phyloP scores from a whole-genome alignment of 2,888 invertebrate species.

The Lobophora halterata region DNA sequence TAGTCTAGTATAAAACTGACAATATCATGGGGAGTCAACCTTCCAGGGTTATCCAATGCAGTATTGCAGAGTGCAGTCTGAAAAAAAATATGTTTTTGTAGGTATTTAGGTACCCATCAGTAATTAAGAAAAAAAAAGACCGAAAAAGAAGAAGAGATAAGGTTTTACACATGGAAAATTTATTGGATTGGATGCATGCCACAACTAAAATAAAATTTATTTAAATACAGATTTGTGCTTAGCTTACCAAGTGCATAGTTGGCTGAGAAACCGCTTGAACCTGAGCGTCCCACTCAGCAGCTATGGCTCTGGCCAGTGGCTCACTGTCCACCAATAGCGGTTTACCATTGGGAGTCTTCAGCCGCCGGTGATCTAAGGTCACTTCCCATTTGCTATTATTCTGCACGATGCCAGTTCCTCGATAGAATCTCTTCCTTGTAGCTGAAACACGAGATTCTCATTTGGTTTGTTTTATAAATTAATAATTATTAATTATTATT shows the following conservation, averaged over 20 bases:
- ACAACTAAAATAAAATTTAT: too few relatives aligned
- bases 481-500: background rate
- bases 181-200: too few relatives aligned
- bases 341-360: slow-evolving; percentile 94
- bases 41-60: slow-evolving; percentile 94
- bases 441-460: too few relatives aligned
- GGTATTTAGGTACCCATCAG: too few relatives aligned
- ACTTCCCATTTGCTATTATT: slow-evolving; percentile 90
- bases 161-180: too few relatives aligned
- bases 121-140: too few relatives aligned
- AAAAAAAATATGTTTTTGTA: too few relatives aligned
- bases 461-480: too few relatives aligned
- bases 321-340: slow-evolving; percentile 90
- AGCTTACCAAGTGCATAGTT: slow-evolving; percentile 92
- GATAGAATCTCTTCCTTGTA: slow-evolving; percentile 86
- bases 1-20: slow-evolving; percentile 89
- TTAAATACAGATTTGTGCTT: background rate
- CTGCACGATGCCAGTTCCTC: slow-evolving; percentile 85
- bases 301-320: slow-evolving; percentile 94
- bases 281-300: slow-evolving; percentile 97
- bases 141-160: too few relatives aligned
- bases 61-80: slow-evolving; percentile 95
- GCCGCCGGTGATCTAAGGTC: slow-evolving; percentile 91
- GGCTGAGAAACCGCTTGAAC: slow-evolving; percentile 87
- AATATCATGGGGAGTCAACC: slow-evolving; percentile 87